Evolutionary conservation across 2,888 invertebrate species (phyloP), one percentile per base, ranked within the genome.

Genomic region (Drosophila helvetica): DNA sequence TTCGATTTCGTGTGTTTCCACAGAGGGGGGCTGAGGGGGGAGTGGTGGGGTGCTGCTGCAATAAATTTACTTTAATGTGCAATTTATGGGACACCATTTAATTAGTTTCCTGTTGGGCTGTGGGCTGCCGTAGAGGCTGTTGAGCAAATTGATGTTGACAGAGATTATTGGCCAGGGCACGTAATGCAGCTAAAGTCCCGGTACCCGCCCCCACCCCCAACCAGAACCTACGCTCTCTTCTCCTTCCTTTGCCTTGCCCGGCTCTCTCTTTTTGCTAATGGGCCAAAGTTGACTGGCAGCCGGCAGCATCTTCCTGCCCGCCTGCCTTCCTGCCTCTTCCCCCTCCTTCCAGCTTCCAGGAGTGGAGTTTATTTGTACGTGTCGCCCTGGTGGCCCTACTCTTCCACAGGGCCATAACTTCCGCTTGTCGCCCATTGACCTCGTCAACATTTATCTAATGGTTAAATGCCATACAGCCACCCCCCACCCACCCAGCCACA

Each of bases 61-160:
- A 90, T 90, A 90, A 89, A 90, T 90, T 90, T 85, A 79, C 76
- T 89, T 90, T 90, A 90, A 90, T 90, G 89, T 84, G 84, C 88
- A 88, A 90, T 90, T 90, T 90, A 90, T 90, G 86, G 89, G 86
- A 90, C 88, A 87, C 89, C 90, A 89, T 90, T 90, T 90, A 90
- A 90, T 90, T 90, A 90, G 90, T 89, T 89, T 86, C 87, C 83
- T 80, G 77, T 78, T 76, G 73, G 66, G 78, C 75, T 64, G 7
- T 2, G 15, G 38, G 38, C 38, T 15, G 25, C 25, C 25, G 8
- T 2, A 8, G 38, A n/a, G 38, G 38, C 38, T 38, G 38, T 38
- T 38, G 50, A 57, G 74, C 84, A 88, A 90, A 90, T 90, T 90
- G 87, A 90, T 88, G 89, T 87, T 90, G 90, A 89, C 89, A 90